Conservation (phyloP, 2,888 invertebrate genomes). For the Drosophila niveifrons region DNA sequence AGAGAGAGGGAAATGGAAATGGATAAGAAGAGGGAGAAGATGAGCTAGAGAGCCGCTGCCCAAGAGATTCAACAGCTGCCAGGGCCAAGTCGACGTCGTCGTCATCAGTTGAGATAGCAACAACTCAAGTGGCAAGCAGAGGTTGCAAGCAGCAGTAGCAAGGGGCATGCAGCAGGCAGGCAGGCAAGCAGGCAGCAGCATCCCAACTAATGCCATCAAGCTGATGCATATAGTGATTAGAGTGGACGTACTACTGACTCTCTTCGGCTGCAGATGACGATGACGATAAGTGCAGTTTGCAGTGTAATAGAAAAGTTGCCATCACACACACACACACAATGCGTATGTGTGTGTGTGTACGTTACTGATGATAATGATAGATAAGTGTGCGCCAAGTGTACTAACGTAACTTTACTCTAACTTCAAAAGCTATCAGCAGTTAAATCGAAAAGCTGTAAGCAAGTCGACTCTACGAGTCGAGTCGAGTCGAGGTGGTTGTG, state of each 20-base stretch:
- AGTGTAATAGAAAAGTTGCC: constrained; percentile 74
- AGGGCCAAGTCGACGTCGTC: constrained; percentile 44
- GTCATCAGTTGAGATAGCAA: constrained; percentile 69
- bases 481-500: constrained; percentile 11
- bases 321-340: constrained; percentile 38
- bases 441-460: constrained; percentile 74
- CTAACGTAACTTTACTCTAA: constrained; percentile 74
- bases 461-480: constrained; percentile 4
- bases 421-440: constrained; percentile 79
- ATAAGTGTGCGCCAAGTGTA: constrained; percentile 78
- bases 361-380: constrained; percentile 79
- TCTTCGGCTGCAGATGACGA: constrained; percentile 66
- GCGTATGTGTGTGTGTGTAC: constrained; percentile 35
- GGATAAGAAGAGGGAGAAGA: not conserved
- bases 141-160: constrained; percentile 31
- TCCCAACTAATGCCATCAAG: constrained; percentile 78
- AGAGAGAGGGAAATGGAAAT: too few relatives aligned
- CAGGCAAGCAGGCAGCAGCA: constrained; percentile 37
- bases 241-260: constrained; percentile 72
- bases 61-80: constrained; percentile 67
- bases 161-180: constrained; percentile 27
- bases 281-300: constrained; percentile 78
- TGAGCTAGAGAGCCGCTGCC: constrained; percentile 14
- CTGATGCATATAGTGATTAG: constrained; percentile 80
- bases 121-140: constrained; percentile 65